Evolutionary conservation across 2,113 vertebrate species (phyloP), one percentile per base, ranked within the genome.

Genomic region (Formicarius rufipectus): DNA sequence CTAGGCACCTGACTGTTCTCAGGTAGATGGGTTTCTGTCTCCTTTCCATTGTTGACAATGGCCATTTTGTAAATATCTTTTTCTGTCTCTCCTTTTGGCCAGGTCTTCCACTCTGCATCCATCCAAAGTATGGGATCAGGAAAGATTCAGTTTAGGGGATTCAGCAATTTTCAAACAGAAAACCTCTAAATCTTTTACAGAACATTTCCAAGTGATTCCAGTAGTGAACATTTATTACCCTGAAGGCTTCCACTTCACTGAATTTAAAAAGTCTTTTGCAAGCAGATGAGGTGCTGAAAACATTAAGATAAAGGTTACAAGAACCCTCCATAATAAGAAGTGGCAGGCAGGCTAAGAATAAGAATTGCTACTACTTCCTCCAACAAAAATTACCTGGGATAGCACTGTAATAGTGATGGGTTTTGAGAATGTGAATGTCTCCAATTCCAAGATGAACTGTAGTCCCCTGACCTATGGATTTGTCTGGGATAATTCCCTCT

Each of bases 271-370:
- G 81, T 55, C 89, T 88, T 82, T 83, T 80, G 47, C 52, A 77
- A 95, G 87, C 33, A 90, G 39, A 47, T 77, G 78, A 93, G 84
- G 78, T 96, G 84, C 76, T 91, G 59, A 89, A 95, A 93, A 79
- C 6, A 7, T 83, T 94, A 47, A 86, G 76, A 87, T 80, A 96
- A 96, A 95, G 93, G 95, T 95, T 94, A 91, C 53, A 71, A 85
- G 94, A 90, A 71, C 78, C 63, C 42, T 93, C 67, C 56, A 44
- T 77, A 95, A 88, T 31, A 80, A 60, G 53, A 95, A 83, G 39
- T 74, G 82, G 42, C 90, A 96, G 67, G n/a, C 33, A 94, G 71
- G 49, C 58, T 69, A 64, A 81, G 66, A 91, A 31, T 69, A 87
- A 85, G 71, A 87, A 89, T 62, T 87, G 45, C 55, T 74, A 31